Evolutionary conservation across 2,888 invertebrate species (phyloP), one percentile per base, ranked within the genome.

Genomic region (Drosophila leonis): DNA sequence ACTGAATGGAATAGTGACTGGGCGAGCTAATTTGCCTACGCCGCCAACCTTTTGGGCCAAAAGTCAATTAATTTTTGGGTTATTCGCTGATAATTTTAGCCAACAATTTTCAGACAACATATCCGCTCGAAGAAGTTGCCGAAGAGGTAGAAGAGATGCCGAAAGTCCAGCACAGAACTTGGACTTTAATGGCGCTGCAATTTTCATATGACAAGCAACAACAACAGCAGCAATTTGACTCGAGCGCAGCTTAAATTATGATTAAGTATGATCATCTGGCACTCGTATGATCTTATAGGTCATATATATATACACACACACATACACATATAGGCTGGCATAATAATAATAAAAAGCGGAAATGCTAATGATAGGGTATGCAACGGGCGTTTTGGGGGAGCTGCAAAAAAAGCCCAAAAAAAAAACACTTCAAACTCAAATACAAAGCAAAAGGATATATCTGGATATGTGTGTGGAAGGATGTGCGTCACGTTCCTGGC

Each of bases 261-360:
- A 90, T 91, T 91, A 91, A 90, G 90, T 90, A 90, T 90, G 80
- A 91, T 86, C 90, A 85, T 87, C 88, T 86, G 82, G 76, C 66
- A 66, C 71, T 63, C 51, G 62, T 63, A 63, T 42, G 49, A 59
- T 55, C 60, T 59, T 42, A 42, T 29, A 35, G 24, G 55, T 48
- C 29, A 33, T 54, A 46, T 10, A 49, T 20, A 41, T 48, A 52
- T 13, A 42, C 13, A 33, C 56, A 33, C 24, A 37, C 60, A 51
- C 10, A 44, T 4, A 31, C 29, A 24, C 20, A 10, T 42, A 44
- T 44, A 39, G 37, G 15, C 54, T 39, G 70, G n/a, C 51, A 68
- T 80, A 91, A 91, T 88, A 90, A 91, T 92, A 91, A 91, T 92
- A 92, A 92, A 92, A 92, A 92, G 92, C 92, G 92, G 92, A 92